Evolutionary conservation across 2,888 invertebrate genomes (phyloP).

Genomic region (Dioctria linearis): DNA sequence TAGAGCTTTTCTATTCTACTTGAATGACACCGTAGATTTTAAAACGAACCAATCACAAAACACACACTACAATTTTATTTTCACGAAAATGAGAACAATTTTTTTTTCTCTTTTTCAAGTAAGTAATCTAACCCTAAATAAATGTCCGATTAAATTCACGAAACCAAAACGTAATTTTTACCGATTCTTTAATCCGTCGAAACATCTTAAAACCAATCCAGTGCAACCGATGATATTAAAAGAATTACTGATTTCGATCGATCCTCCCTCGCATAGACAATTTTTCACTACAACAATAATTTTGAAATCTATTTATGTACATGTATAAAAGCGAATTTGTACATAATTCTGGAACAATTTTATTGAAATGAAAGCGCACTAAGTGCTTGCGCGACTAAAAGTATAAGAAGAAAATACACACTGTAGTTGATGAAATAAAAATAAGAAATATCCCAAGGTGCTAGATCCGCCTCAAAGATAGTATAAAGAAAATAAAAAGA

Average conservation of each 20-base stretch:
- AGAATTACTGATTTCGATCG: constrained; percentile 36
- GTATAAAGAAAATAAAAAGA: not conserved
- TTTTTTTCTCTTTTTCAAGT: too few relatives aligned
- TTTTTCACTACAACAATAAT: constrained; percentile 31
- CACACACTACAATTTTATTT: too few relatives aligned
- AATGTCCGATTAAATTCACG: not conserved
- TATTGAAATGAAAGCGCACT: constrained; percentile 7
- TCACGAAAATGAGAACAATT: too few relatives aligned
- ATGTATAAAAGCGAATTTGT: not conserved
- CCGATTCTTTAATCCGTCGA: constrained; percentile 13
- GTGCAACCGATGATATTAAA: constrained; percentile 7
- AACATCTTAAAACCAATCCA: constrained; percentile 37
- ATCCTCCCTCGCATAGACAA: not conserved
- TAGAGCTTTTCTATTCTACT: too few relatives aligned
- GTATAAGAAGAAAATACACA: constrained; percentile 1
- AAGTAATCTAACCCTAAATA: too few relatives aligned
- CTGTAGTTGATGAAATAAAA: not conserved
- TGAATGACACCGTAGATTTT: too few relatives aligned
- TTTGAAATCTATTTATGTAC: constrained; percentile 45
- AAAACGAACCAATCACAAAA: too few relatives aligned
- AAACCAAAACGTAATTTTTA: not conserved
- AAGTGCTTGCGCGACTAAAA: not conserved
- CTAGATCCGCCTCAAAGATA: constrained; percentile 3
- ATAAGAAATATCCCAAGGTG: constrained; percentile 22
- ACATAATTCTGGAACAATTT: constrained; percentile 27